A percentile compares a stretch with the other conserved stretches of the same genome.
phyloP scores from a whole-genome alignment of 2,888 invertebrate genomes.

The Noctua fimbriata region DNA sequence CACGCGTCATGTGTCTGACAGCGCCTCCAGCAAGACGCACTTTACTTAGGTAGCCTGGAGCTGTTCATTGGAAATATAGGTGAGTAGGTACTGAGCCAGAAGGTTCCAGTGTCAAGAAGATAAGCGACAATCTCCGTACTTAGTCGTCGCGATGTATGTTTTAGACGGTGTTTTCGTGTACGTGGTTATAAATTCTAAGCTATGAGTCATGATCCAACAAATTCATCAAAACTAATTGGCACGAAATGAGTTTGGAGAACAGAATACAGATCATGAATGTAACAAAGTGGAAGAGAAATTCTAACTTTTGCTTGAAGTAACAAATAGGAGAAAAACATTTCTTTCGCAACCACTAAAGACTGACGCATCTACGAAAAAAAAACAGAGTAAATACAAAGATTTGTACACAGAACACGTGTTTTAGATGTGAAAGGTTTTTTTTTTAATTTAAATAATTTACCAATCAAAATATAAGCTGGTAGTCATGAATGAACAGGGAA shows the following conservation, averaged over 20 bases:
- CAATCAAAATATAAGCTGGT: neutral
- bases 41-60: neutral
- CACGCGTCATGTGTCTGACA: neutral
- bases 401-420: neutral
- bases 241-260: neutral
- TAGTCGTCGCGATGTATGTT: neutral
- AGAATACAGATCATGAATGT: neutral
- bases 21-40: neutral
- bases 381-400: neutral
- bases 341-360: neutral
- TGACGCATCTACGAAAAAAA: neutral
- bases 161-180: neutral
- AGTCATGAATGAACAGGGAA: neutral
- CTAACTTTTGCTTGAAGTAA: neutral
- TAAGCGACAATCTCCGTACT: neutral
- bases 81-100: neutral
- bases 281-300: neutral
- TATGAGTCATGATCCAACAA: neutral
- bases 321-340: neutral
- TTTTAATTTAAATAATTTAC: neutral
- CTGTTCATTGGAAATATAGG: neutral
- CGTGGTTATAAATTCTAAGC: neutral
- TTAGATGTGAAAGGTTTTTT: neutral
- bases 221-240: neutral
- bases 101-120: neutral